Evolutionary conservation across 2,113 vertebrate species (phyloP).

Genomic region (Ascaphus truei): DNA sequence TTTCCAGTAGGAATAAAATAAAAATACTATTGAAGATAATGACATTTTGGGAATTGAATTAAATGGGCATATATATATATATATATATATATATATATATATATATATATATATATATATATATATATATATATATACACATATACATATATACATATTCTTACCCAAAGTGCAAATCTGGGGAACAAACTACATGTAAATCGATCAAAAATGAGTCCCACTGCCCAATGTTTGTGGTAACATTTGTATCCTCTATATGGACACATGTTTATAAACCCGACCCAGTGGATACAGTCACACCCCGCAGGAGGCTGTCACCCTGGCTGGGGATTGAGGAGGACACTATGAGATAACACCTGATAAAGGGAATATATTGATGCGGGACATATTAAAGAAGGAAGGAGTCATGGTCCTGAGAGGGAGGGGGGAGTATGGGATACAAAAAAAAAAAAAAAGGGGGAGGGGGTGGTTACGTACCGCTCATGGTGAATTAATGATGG

Average conservation of each 20-base stretch:
- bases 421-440: conserved; percentile 46
- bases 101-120: too few species aligned
- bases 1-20: too few species aligned
- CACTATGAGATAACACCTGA: too few species aligned
- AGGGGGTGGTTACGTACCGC: conserved; percentile 88
- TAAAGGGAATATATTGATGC: conserved; percentile 44
- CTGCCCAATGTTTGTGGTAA: not conserved
- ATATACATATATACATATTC: too few species aligned
- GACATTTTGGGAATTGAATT: too few species aligned
- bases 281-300: not conserved
- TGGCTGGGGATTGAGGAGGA: conserved; percentile 44
- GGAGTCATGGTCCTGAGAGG: conserved; percentile 47
- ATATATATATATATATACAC: too few species aligned
- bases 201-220: too few species aligned
- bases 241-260: not conserved
- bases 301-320: conserved; percentile 19
- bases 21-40: too few species aligned
- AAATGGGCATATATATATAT: too few species aligned
- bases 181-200: too few species aligned
- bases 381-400: conserved; percentile 9
- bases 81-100: too few species aligned
- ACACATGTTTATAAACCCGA: conserved; percentile 9
- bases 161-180: too few species aligned
- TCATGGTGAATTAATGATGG: conserved; percentile 95
- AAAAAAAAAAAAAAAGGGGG: conserved; percentile 63